Evolutionary conservation across 1,140 invertebrate species (phyloP).

Genomic region (Drosophila elegans): DNA sequence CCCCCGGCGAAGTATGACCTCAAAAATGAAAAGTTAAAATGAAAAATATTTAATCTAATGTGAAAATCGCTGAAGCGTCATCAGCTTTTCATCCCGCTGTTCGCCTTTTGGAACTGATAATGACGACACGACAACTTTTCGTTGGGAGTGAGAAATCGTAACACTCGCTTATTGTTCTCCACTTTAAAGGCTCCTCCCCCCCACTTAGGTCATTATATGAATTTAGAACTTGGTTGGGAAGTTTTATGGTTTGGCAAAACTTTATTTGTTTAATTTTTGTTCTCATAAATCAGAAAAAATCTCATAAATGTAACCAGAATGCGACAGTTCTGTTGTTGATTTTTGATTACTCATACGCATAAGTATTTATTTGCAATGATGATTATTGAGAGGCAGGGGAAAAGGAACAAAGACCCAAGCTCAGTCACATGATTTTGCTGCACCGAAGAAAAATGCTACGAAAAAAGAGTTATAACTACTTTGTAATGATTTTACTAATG

Average conservation of each 20-base stretch:
- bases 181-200: constrained; percentile 7
- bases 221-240: constrained; percentile 30
- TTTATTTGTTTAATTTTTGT: background rate
- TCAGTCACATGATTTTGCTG: constrained; percentile 48
- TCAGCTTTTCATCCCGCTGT: constrained; percentile 50
- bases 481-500: too few species aligned
- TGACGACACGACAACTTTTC: constrained; percentile 59
- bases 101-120: constrained; percentile 60
- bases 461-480: background rate
- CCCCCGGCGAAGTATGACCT: constrained; percentile 61
- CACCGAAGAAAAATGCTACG: background rate
- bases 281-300: constrained; percentile 23
- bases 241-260: constrained; percentile 4
- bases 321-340: constrained; percentile 24
- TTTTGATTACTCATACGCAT: constrained; percentile 66
- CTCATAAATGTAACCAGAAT: constrained; percentile 28
- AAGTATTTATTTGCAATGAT: constrained; percentile 56
- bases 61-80: constrained; percentile 77
- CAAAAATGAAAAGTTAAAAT: constrained; percentile 68
- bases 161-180: constrained; percentile 34
- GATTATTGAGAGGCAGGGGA: constrained; percentile 34
- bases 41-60: constrained; percentile 77
- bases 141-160: constrained; percentile 47
- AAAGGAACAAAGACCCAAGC: constrained; percentile 11
- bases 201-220: constrained; percentile 43